Conservation (phyloP, 1,140 invertebrate genomes). For the Eubasilissa regina region DNA sequence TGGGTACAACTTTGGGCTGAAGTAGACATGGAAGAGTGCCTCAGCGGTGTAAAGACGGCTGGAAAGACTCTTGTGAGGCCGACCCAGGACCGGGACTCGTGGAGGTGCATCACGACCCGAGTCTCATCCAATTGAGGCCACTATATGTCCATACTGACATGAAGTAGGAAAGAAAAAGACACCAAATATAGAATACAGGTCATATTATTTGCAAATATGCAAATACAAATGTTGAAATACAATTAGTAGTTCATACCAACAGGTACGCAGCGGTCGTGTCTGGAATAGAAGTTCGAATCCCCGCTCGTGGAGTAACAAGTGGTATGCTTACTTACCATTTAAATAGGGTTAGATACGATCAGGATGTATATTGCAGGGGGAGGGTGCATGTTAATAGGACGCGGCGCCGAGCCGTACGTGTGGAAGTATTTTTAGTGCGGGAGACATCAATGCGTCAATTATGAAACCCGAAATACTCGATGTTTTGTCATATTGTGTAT, state of each 20-base stretch:
- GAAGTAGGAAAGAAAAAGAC: too few species aligned
- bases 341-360: constrained; percentile 3
- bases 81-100: too few species aligned
- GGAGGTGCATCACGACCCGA: too few species aligned
- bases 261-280: background rate
- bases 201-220: too few species aligned
- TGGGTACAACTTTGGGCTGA: too few species aligned
- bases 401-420: background rate
- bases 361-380: background rate
- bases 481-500: background rate
- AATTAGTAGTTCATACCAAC: background rate
- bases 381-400: constrained; percentile 10
- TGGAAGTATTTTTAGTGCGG: background rate
- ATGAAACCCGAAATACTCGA: background rate
- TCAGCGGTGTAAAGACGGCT: too few species aligned
- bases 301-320: constrained; percentile 1
- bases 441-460: background rate
- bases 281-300: background rate
- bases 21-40: too few species aligned
- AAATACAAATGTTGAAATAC: too few species aligned
- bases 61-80: too few species aligned
- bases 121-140: too few species aligned
- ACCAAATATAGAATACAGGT: too few species aligned
- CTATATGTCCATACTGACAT: too few species aligned
- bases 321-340: background rate